Base-by-base conservation (phyloP, 2,888 invertebrate genomes). In the Acronicta aceris region DNA sequence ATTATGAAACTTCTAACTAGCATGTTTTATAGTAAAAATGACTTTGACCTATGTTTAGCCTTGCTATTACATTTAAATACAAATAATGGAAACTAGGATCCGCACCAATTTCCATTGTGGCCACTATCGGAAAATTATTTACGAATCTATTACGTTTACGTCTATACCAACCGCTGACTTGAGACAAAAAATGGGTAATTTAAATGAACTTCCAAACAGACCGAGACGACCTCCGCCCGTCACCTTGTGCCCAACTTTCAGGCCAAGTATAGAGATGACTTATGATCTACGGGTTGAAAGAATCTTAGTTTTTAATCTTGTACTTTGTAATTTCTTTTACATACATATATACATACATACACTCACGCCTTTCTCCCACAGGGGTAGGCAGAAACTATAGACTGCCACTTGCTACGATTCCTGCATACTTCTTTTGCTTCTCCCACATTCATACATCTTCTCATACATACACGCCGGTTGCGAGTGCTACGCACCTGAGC, bases 191-290 rank as follows among this genome's bases (percentile, higher is more conserved):
- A 47, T 45, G 33, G 40, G 17, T 59, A 56, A 50, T 71, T 60
- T 76, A 59, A 57, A 72, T 74, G 65, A 78, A 78, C 59, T 78
- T 73, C 64, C 63, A 82, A 84, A 74, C 74, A 80, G 79, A 83
- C 79, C 84, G 81, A 73, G 60, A 82, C 81, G 83, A 82, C 84
- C 84, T 84, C 78, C 69, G 51, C 49, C 54, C 64, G 70, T 74
- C 65, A 78, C 78, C 82, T 83, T 79, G 80, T 64, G 59, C 58
- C 68, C 54, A 69, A 73, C 78, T 78, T 72, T 70, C 64, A 70
- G 74, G 68, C 58, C 72, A 71, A 67, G 53, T 60, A 62, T 59
- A 60, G 54, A 71, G 69, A 69, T 66, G 66, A 41, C 45, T 66
- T 52, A 47, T 59, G 54, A 38, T 42, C 38, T 15, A 42, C 3